Evolutionary conservation across 2,888 invertebrate species (phyloP).

Genomic region (Epistrophe eligans): DNA sequence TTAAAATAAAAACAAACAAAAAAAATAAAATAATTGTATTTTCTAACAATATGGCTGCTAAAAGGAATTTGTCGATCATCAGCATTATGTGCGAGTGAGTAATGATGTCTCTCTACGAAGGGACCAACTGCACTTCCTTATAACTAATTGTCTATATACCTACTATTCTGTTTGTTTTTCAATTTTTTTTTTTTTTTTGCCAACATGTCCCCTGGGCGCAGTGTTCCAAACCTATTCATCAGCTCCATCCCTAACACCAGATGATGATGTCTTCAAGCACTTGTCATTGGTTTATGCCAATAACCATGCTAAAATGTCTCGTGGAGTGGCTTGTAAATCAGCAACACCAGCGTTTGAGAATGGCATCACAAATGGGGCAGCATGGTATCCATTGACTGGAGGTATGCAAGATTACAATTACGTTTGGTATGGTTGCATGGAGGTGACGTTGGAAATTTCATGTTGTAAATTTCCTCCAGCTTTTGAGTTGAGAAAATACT

Average conservation of each 20-base stretch:
- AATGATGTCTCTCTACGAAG: constrained; percentile 55
- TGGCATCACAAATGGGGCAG: constrained; percentile 97
- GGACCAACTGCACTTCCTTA: not conserved
- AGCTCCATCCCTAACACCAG: constrained; percentile 93
- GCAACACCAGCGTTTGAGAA: constrained; percentile 91
- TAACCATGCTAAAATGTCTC: constrained; percentile 95
- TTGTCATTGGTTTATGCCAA: constrained; percentile 93
- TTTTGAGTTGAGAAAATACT: constrained; percentile 91
- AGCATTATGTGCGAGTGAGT: constrained; percentile 89
- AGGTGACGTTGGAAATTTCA: constrained; percentile 96
- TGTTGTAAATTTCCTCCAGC: constrained; percentile 97
- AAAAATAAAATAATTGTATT: constrained; percentile 72
- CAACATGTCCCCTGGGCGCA: constrained; percentile 87
- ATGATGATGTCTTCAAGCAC: constrained; percentile 96
- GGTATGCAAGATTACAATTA: constrained; percentile 93
- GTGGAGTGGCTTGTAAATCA: constrained; percentile 92
- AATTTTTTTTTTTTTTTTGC: constrained; percentile 56
- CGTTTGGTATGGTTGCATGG: constrained; percentile 96
- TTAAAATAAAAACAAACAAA: constrained; percentile 28
- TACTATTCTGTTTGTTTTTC: constrained; percentile 25
- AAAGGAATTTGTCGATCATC: constrained; percentile 91
- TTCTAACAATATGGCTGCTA: constrained; percentile 83
- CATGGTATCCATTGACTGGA: constrained; percentile 95
- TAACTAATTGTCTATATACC: not conserved
- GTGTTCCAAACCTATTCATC: constrained; percentile 94